These are phyloP conservation scores for Scytalopus superciliaris DNA, from an alignment of 2,113 vertebrate genomes.

Conservation along the genomic window DNA sequence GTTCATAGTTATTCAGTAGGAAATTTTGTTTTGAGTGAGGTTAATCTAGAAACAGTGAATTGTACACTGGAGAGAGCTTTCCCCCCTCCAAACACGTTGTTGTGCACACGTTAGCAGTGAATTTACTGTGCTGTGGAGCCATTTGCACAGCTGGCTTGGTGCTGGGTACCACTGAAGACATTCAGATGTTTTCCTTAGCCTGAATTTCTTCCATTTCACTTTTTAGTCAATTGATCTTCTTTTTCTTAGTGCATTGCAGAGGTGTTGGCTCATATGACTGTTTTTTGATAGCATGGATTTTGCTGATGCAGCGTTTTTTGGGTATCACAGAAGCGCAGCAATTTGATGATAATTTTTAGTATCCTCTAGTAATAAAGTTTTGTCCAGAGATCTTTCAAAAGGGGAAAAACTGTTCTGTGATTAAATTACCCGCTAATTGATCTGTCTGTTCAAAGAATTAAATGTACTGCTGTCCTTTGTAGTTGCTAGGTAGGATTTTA, in stretches of 20 bases:
- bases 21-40: background rate
- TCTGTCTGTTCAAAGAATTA: background rate
- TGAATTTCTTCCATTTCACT: background rate
- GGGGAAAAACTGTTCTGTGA: background rate
- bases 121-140: background rate
- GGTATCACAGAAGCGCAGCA: background rate
- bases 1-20: background rate
- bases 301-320: background rate
- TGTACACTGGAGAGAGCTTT: background rate
- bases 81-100: accelerated
- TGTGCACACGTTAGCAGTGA: background rate
- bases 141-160: background rate
- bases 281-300: background rate
- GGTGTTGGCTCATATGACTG: background rate
- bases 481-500: background rate
- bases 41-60: background rate
- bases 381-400: background rate
- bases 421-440: background rate
- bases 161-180: background rate
- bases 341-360: background rate
- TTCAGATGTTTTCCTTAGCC: background rate
- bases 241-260: background rate
- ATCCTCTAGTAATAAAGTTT: background rate
- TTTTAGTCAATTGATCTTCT: background rate
- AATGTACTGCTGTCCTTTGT: background rate